These are phyloP conservation scores for Neogobius melanostomus DNA, from an alignment of 2,113 vertebrate genomes.

Conservation along the genomic window DNA sequence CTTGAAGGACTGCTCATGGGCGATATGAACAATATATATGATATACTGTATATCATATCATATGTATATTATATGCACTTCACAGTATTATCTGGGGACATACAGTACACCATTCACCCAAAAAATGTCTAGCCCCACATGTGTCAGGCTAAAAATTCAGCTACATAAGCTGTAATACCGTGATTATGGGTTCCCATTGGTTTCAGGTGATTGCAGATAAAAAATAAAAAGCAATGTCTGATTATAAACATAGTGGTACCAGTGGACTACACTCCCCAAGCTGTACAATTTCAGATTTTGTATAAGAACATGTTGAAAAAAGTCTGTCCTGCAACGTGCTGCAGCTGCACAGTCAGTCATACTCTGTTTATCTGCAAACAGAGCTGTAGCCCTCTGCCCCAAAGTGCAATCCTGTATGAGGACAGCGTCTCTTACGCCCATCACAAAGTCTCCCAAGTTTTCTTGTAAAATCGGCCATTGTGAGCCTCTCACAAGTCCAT, in stretches of 20 bases:
- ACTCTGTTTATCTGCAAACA: slow-evolving; percentile 26
- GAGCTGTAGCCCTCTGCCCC: slow-evolving; percentile 25
- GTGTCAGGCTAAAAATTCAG: no score
- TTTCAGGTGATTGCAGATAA: slow-evolving; percentile 16
- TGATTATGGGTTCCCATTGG: neutral
- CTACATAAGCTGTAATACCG: neutral
- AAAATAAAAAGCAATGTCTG: slow-evolving; percentile 10
- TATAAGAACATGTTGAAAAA: slow-evolving; percentile 39
- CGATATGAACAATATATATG: no score
- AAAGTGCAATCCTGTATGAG: slow-evolving; percentile 16
- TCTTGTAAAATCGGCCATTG: slow-evolving; percentile 7
- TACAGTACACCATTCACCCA: no score
- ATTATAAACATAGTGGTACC: slow-evolving; percentile 2
- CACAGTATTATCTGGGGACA: no score
- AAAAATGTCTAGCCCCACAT: no score
- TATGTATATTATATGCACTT: neutral
- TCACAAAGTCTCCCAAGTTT: slow-evolving; percentile 26
- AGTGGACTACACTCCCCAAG: slow-evolving; percentile 28
- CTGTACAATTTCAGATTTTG: slow-evolving; percentile 6
- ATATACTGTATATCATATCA: neutral
- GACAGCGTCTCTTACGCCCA: slow-evolving; percentile 4
- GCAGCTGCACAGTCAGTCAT: slow-evolving; percentile 36
- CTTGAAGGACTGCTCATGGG: no score
- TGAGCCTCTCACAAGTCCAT: slow-evolving; percentile 14
- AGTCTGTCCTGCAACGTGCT: slow-evolving; percentile 23